Evolutionary conservation across 2,888 invertebrate genomes (phyloP).

Genomic region (Agonopterix subpropinquella): DNA sequence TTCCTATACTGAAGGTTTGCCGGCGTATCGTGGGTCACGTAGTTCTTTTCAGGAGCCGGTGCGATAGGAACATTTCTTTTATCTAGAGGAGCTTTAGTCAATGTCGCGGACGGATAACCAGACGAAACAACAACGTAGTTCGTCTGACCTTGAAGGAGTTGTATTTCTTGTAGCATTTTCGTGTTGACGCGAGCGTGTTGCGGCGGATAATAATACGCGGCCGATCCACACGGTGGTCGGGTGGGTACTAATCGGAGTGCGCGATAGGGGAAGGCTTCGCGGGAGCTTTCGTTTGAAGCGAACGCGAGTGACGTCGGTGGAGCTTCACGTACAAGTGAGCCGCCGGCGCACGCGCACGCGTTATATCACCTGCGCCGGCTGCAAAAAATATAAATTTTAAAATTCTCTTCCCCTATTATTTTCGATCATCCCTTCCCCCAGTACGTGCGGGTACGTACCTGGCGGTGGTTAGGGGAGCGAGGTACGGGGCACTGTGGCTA

Average conservation of each 20-base stretch:
- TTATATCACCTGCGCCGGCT: slow-evolving; percentile 76
- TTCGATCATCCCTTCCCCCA: slow-evolving; percentile 74
- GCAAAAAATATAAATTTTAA: slow-evolving; percentile 74
- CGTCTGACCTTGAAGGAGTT: slow-evolving; percentile 72
- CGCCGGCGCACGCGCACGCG: slow-evolving; percentile 69
- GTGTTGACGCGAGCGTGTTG: slow-evolving; percentile 43
- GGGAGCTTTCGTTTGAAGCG: slow-evolving; percentile 34
- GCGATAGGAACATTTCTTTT: slow-evolving; percentile 74
- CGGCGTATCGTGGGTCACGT: slow-evolving; percentile 67
- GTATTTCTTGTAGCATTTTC: slow-evolving; percentile 72
- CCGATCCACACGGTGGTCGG: slow-evolving; percentile 51
- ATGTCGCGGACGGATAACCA: slow-evolving; percentile 60
- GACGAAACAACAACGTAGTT: slow-evolving; percentile 79
- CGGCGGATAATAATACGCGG: slow-evolving; percentile 29
- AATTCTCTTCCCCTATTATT: slow-evolving; percentile 76
- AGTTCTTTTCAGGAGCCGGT: slow-evolving; percentile 75
- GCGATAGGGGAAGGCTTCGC: slow-evolving; percentile 38
- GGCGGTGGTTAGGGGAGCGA: slow-evolving; percentile 46
- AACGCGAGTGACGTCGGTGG: slow-evolving; percentile 53
- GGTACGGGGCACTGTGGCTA: slow-evolving; percentile 30
- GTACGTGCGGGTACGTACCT: slow-evolving; percentile 71
- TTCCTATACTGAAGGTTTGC: slow-evolving; percentile 80
- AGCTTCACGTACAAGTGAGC: slow-evolving; percentile 69
- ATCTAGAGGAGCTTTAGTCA: slow-evolving; percentile 68
- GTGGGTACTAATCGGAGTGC: slow-evolving; percentile 43